These are phyloP conservation scores for Chaetops frenatus DNA, from an alignment of 2,113 vertebrate genomes.

Conservation along the genomic window DNA sequence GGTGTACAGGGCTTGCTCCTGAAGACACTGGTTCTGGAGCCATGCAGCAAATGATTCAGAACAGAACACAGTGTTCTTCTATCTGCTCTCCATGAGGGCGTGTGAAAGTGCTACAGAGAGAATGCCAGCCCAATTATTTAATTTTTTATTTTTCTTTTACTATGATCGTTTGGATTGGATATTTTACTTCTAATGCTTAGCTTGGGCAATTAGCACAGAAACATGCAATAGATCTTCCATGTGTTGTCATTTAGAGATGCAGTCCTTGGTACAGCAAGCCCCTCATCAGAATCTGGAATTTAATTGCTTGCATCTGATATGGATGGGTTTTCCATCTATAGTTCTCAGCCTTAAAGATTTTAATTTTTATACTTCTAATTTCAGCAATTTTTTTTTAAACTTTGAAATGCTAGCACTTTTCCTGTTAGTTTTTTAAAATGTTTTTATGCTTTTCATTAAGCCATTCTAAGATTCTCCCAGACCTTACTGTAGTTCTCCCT, in stretches of 20 bases:
- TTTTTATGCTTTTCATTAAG: background rate
- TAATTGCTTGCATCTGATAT: background rate
- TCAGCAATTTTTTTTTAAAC: background rate
- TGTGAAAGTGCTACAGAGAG: background rate
- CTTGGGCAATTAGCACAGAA: background rate
- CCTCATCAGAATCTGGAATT: background rate
- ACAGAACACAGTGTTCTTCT: background rate
- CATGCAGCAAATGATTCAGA: background rate
- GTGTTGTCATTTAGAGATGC: background rate
- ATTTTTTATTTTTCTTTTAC: background rate
- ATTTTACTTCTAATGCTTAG: background rate
- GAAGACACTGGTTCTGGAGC: background rate
- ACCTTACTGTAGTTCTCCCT: background rate
- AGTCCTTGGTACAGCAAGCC: background rate
- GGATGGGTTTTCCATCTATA: background rate
- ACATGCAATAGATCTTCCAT: background rate
- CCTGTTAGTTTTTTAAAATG: fast-evolving
- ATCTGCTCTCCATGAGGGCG: background rate
- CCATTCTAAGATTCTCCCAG: background rate
- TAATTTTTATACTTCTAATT: background rate
- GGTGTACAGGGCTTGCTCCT: background rate
- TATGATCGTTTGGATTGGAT: background rate
- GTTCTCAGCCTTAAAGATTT: background rate
- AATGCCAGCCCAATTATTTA: background rate
- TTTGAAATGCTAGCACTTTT: background rate